Conservation (phyloP, 2,888 invertebrate species). For the Atrina japonica region DNA sequence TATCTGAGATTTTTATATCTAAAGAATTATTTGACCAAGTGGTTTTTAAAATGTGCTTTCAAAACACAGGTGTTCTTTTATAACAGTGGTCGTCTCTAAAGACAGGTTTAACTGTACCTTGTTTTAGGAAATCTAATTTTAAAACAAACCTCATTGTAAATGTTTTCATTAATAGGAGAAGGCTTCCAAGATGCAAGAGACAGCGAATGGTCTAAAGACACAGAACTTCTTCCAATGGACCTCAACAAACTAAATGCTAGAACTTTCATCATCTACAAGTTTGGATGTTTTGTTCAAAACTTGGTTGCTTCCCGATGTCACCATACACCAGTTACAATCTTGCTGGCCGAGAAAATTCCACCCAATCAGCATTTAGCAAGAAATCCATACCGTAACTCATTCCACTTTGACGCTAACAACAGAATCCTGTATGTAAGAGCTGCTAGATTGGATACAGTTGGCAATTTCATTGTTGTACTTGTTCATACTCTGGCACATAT, state of each 20-base stretch:
- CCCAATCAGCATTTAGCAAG: slow-evolving; percentile 69
- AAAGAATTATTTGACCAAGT: too few relatives aligned
- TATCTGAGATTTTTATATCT: too few relatives aligned
- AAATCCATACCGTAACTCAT: slow-evolving; percentile 78
- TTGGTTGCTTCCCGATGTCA: slow-evolving; percentile 73
- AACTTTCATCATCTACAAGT: slow-evolving; percentile 78
- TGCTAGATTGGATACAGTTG: slow-evolving; percentile 75
- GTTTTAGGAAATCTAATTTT: not conserved
- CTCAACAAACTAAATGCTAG: slow-evolving; percentile 75
- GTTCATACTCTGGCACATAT: slow-evolving; percentile 78
- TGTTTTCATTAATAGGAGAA: slow-evolving; percentile 57
- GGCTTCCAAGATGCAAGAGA: slow-evolving; percentile 74
- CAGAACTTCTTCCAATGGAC: slow-evolving; percentile 74
- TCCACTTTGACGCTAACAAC: slow-evolving; percentile 78
- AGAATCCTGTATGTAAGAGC: slow-evolving; percentile 74
- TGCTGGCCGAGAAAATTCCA: slow-evolving; percentile 78
- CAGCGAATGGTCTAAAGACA: slow-evolving; percentile 73
- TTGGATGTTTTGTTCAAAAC: slow-evolving; percentile 76
- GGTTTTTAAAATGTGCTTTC: too few relatives aligned
- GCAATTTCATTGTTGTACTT: slow-evolving; percentile 76
- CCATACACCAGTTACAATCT: slow-evolving; percentile 74
- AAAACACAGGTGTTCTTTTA: too few relatives aligned
- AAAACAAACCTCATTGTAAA: not conserved
- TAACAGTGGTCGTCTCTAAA: too few relatives aligned
- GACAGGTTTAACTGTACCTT: not conserved